phyloP scores from a whole-genome alignment of 1,140 invertebrate genomes.

The Drosophila azteca region DNA sequence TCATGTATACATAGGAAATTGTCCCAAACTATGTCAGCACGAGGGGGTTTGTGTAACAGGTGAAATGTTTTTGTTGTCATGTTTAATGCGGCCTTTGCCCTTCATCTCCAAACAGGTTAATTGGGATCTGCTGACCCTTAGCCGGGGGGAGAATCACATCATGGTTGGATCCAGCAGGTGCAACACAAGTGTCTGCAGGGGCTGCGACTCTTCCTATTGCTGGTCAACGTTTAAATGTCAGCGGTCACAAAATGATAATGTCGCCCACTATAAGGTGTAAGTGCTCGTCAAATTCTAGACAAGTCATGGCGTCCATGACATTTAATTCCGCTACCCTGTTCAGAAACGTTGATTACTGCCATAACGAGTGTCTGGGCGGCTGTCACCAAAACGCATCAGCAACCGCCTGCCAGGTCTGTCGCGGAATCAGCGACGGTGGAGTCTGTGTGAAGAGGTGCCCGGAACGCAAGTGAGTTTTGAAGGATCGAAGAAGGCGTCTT shows the following conservation, averaged over 20 bases:
- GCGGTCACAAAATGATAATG: slow-evolving; percentile 74
- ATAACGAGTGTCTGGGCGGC: slow-evolving; percentile 72
- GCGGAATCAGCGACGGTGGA: slow-evolving; percentile 56
- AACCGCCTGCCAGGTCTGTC: slow-evolving; percentile 60
- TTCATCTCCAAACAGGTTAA: slow-evolving; percentile 49
- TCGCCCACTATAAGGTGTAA: slow-evolving; percentile 45
- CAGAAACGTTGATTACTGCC: slow-evolving; percentile 47
- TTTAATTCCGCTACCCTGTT: neutral
- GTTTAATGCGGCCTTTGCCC: neutral
- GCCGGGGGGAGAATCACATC: slow-evolving; percentile 64
- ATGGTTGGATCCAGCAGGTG: slow-evolving; percentile 47
- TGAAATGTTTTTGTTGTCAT: neutral
- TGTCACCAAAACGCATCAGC: slow-evolving; percentile 51
- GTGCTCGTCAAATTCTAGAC: neutral
- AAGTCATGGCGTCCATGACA: too few species aligned
- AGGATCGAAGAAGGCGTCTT: neutral
- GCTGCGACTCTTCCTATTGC: slow-evolving; percentile 62
- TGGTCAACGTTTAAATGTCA: slow-evolving; percentile 73
- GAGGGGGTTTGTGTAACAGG: slow-evolving; percentile 46
- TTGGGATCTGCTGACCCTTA: slow-evolving; percentile 72
- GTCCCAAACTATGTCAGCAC: slow-evolving; percentile 67
- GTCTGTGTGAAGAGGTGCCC: slow-evolving; percentile 68
- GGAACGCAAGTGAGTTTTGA: slow-evolving; percentile 52
- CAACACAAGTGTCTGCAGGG: slow-evolving; percentile 49
- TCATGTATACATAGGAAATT: slow-evolving; percentile 69